Base-by-base conservation (phyloP, 2,888 invertebrate species). In the Chrysopilus asiliformis region DNA sequence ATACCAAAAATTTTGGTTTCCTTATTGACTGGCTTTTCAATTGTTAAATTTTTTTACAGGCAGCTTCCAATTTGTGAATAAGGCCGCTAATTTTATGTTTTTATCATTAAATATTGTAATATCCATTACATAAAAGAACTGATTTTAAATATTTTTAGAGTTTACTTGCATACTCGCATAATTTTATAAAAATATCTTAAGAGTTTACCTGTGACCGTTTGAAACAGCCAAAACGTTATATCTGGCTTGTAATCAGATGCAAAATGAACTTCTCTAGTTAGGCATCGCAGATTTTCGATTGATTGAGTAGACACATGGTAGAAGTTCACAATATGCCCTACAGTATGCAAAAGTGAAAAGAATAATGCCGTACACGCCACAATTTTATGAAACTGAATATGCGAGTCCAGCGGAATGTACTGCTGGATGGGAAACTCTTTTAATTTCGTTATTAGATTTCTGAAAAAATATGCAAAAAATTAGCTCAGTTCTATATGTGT, bases 231-330 rank as follows among this genome's bases (percentile, higher is more conserved):
- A 58, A 87, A 94, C 0, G 83, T 81, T 44, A 94, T 90, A 8
- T 90, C 90, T 1, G 93, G 91, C 51, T 86, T 79, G 52, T 89
- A 89, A 60, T 94, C 94, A 0, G 91, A 91, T 0, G 87, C 80
- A 55, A 95, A 94, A 49, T 87, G 82, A 7, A 95, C 81, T 62
- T 95, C 94, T 46, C 85, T 82, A 2, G 94, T 94, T 5, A 95
- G 69, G 55, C 94, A 95, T 20, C 82, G 74, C 2, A 95, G 65
- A 60, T 95, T 89, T 52, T 90, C 91, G 2, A 91, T 71, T 0
- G 93, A 90, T 55, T 95, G 95, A 0, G 93, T 94, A 4, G 91
- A 91, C 0, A 95, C 86, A 55, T 95, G 94, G 59, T 95, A 95
- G 64, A 95, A 95, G 64, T 95, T 95, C 20, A 95, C 87, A 57